Evolutionary conservation across 2,888 invertebrate genomes (phyloP), one percentile per base, ranked within the genome.

Genomic region (Rhingia rostrata): DNA sequence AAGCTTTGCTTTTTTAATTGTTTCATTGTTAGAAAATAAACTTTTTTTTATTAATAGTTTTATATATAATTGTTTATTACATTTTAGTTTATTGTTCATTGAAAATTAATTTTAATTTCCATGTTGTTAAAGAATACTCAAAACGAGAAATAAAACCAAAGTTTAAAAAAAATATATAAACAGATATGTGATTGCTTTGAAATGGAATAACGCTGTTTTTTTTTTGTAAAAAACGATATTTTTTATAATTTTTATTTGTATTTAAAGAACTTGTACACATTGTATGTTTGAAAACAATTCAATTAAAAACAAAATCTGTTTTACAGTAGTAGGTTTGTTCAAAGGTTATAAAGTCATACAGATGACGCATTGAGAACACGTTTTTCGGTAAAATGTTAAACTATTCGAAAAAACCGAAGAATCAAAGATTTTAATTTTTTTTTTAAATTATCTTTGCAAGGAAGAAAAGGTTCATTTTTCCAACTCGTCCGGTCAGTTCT

Each of bases 1-100:
- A 84, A 84, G 84, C 84, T 75, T 80, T 74, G 84, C 80, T 84
- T 58, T 74, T 56, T 70, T 61, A 6, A 69, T 39, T 47, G 49
- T 43, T 70, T 82, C 49, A 64, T 39, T 33, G 14, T 67, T 39
- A 37, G 60, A 67, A 43, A 60, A 12, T 60, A 67, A 43, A 60
- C 6, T 47, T 53, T 53, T 69, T 47, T 22, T 63, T 67, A 22
- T 39, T 45, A 33, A 41, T 33, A 35, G n/a, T 53, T 4, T 54
- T 47, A 33, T 12, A 37, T 72, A 30, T 53, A 33, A 14, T 43
- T 6, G 14, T n/a, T 56, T 60, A 37, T 64, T 45, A 14, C 41
- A 49, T 49, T 43, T 61, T 7, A 43, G 22, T 22, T 43, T 32
- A 7, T 41, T 22, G 43, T 53, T 61, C 6, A 43, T 43, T 32